A percentile compares a stretch with the other conserved stretches of the same genome.
phyloP scores from a whole-genome alignment of 1,140 invertebrate species.

The Rhopalosiphum padi region DNA sequence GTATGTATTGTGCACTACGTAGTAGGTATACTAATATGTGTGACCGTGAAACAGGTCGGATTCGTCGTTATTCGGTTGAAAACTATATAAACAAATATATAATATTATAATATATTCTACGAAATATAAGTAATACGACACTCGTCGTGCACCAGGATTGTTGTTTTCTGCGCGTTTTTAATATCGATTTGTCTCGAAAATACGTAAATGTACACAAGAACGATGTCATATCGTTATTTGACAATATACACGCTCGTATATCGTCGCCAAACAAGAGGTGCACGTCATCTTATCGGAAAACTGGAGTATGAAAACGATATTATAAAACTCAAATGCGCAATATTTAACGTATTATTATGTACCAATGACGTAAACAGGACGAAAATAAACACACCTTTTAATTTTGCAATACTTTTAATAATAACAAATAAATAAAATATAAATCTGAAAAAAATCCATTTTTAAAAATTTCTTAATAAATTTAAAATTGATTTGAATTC shows the following conservation, averaged over 20 bases:
- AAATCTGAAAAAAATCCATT: not conserved
- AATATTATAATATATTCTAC: not conserved
- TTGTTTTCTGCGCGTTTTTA: not conserved
- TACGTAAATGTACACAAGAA: not conserved
- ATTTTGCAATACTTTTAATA: too few species aligned
- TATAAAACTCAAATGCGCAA: not conserved
- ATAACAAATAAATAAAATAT: not conserved
- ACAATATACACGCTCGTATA: not conserved
- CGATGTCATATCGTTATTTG: not conserved
- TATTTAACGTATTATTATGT: not conserved
- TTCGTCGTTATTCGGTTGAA: not conserved
- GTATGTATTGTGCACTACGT: not conserved
- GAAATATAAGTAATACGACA: not conserved
- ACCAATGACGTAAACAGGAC: not conserved
- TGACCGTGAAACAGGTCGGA: not conserved
- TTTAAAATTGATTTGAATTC: not conserved
- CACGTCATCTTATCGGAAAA: not conserved
- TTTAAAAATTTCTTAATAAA: not conserved
- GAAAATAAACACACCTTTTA: not conserved
- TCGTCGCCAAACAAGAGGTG: not conserved
- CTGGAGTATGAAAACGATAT: not conserved
- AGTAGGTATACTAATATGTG: not conserved
- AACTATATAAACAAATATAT: not conserved
- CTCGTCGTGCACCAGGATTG: not conserved
- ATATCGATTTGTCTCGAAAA: not conserved